Base-by-base conservation (phyloP, 1,140 invertebrate genomes). In the Holotrichia oblita region DNA sequence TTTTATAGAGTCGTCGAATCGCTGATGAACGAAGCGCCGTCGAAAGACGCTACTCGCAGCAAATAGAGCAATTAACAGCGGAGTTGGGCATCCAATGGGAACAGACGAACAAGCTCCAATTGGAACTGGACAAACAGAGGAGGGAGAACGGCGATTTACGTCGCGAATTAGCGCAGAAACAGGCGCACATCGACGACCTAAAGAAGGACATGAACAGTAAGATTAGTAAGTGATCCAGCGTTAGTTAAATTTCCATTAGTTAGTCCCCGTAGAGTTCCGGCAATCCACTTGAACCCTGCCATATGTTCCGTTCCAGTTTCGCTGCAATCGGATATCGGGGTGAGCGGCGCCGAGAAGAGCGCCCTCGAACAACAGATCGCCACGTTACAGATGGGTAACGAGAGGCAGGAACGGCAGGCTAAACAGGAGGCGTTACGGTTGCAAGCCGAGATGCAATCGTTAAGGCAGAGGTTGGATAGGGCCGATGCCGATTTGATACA, bases 31-130 rank as follows among this genome's bases (percentile, higher is more conserved):
- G 93, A 8, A 90, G 91, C 59, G 91, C 91, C 24, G 91, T 93
- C 3, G 94, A 95, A 82, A 88, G 93, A 77, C 88, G 93, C 0
- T 95, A 94, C 85, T 91, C 90, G 73, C 92, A 92, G 77, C 91
- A 92, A 82, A 91, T 94, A 61, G 94, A 95, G 83, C 92, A 94
- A 81, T 86, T 95, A 34, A 93, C 92, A 10, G 90, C 91, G 20
- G 94, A 95, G 83, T 87, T 95, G n/a, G 92, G 92, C 0, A 90
- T 91, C 6, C 93, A 95, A 83, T 94, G 93, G 90, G 94, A 96
- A 82, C 90, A 91, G n/a, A 91, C 93, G 0, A 91, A 92, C 64
- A 94, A 94, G 83, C 87, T 94, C 0, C 91, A 94, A 86, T 80
- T 95, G 80, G 94, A 95, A 79, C 84, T 95, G 48, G 94, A 96